Base-by-base conservation (phyloP, 2,888 invertebrate genomes). In the Willowsia nigromaculata region DNA sequence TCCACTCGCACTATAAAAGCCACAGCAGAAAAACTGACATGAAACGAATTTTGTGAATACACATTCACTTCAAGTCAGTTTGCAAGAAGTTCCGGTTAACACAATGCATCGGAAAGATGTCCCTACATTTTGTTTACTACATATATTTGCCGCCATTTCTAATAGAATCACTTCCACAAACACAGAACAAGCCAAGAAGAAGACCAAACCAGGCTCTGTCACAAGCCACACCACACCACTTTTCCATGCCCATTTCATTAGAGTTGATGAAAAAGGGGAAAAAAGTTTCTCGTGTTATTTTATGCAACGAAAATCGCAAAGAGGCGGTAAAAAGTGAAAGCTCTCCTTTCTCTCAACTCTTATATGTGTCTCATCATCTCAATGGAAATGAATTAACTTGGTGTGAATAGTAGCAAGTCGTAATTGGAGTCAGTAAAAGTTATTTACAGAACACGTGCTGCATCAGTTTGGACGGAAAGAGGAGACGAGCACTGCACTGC, bases 181-280 rank as follows among this genome's bases (percentile, higher is more conserved):
- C 62, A 59, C 59, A 18, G 47, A 47, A 40, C 40, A 82, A 65
- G 50, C 47, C 65, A 68, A 78, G 68, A 71, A 40, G 43, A 47
- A 7, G 56, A 40, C 56, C 74, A 76, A 50, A 30, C 27, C 81
- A 53, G 62, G 50, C 50, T 25, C 76, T 83, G 88, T 88, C 88
- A 88, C 83, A 83, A 37, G 53, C 59, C 18, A 84, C 84, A 83
- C 65, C 30, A 68, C 33, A 15, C 53, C 59, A 76, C 78, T 88
- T 78, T 71, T 40, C 74, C 53, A 22, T 47, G 47, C 74, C 62
- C 83, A 83, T 82, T 83, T 82, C 88, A 88, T 88, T 82, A 87
- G 80, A 62, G 33, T 83, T 78, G 76, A 76, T 62, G 43, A 76
- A 88, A 88, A 47, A 56, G 40, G 33, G 22, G 15, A 22, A 62